Evolutionary conservation across 2,888 invertebrate genomes (phyloP), one percentile per base, ranked within the genome.

Genomic region (Lasiommata megera): DNA sequence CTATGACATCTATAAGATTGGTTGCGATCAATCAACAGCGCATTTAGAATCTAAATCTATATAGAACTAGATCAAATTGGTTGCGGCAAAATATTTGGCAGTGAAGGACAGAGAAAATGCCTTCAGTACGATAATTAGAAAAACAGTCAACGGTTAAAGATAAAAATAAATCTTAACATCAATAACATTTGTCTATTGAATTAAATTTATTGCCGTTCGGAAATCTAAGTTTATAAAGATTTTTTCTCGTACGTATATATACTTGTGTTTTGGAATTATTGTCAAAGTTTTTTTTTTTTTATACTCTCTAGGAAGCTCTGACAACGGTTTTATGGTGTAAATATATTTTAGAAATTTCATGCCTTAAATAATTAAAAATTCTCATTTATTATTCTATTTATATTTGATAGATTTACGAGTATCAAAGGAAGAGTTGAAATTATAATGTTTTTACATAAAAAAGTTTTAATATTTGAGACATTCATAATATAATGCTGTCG

Each of bases 251-350:
- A 50, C 18, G 34, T 23, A 37, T n/a, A 8, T 12, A 37, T 48
- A 48, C 23, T 31, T 56, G 38, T 41, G 54, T 67, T 59, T 68
- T 64, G 59, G 64, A 55, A 60, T 60, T 65, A 65, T 65, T 65
- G 65, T 65, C 65, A 60, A 51, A 59, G 36, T 56, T 56, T 56
- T 52, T n/a, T 56, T 52, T n/a, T 31, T 43, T 23, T 14, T 43
- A 36, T 37, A n/a, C 48, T 18, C 43, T 50, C 50, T 61, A 63
- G 61, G 63, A 65, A 65, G 65, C 65, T 65, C 65, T 34, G 55
- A 53, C 41, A 47, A 48, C 38, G 48, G 36, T 48, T 23, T 31
- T 53, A 44, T 9, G 44, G 23, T 51, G 37, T 38, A 51, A 40
- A 51, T 51, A 52, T 52, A 48, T 14, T 46, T 46, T 31, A 46